These are phyloP conservation scores for Notolabrus celidotus DNA, from an alignment of 2,797 vertebrate genomes.

Conservation along the genomic window DNA sequence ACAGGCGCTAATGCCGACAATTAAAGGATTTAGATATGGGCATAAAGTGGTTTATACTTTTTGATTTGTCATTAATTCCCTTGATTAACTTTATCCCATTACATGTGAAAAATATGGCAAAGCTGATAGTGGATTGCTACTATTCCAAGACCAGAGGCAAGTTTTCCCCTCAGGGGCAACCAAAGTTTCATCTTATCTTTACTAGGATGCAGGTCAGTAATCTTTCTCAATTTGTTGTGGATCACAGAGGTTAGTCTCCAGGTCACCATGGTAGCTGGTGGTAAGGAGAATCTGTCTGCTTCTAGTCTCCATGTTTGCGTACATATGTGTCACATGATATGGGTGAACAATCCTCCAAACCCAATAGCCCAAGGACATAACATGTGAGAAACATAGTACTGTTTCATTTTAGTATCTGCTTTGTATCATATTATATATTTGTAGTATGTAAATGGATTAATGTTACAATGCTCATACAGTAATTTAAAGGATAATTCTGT, in stretches of 20 bases:
- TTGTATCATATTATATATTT: no score
- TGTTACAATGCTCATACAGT: no score
- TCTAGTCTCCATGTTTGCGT: constrained; percentile 65
- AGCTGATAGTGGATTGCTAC: background rate
- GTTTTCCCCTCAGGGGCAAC: constrained; percentile 24
- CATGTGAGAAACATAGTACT: no score
- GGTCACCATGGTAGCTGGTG: constrained; percentile 47
- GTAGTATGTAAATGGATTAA: no score
- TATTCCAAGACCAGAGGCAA: constrained; percentile 14
- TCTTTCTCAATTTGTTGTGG: constrained; percentile 71
- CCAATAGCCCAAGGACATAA: background rate
- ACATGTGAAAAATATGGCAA: constrained; percentile 1
- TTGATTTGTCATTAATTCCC: background rate
- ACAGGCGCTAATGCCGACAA: constrained; percentile 23
- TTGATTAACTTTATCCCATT: constrained; percentile 13
- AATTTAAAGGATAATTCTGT: no score
- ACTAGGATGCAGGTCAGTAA: constrained; percentile 62
- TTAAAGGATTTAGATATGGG: constrained; percentile 38
- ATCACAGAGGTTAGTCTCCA: constrained; percentile 64
- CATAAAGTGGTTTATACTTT: background rate
- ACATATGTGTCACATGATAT: constrained; percentile 73
- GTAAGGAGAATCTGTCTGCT: constrained; percentile 48
- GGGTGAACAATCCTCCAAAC: constrained; percentile 49
- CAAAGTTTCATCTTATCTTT: constrained; percentile 44
- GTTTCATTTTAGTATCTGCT: no score